phyloP scores from a whole-genome alignment of 2,113 vertebrate species.

The Oenanthe melanoleuca region DNA sequence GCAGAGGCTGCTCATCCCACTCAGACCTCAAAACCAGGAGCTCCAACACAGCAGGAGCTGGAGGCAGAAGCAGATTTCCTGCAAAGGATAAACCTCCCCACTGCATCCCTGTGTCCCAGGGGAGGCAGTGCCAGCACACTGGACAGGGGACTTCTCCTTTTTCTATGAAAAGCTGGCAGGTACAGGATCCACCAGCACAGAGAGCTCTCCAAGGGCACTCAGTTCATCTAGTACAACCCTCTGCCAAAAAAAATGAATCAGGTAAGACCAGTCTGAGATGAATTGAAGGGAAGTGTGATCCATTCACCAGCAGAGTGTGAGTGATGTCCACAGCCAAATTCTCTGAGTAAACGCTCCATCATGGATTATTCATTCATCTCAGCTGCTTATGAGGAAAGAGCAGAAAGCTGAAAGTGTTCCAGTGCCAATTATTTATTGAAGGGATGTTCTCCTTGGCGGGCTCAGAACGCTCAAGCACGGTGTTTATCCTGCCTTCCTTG shows the following conservation, averaged over 20 bases:
- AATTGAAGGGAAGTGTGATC: not conserved
- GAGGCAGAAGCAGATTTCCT: not conserved
- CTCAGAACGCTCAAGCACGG: not conserved
- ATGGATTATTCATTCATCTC: constrained; percentile 34
- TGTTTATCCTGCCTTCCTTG: not conserved
- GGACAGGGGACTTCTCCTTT: not conserved
- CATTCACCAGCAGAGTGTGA: not conserved
- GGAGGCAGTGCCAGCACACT: not conserved
- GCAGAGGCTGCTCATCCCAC: not conserved
- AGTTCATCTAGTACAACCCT: not conserved
- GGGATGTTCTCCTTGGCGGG: not conserved
- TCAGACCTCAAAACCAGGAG: not conserved
- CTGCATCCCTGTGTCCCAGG: not conserved
- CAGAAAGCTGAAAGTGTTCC: not conserved
- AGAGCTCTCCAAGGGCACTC: not conserved
- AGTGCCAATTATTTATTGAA: constrained; percentile 27
- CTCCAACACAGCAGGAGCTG: not conserved
- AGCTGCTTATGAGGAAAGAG: not conserved
- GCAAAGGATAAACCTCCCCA: not conserved
- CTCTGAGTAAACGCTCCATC: constrained; percentile 20
- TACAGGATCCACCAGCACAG: accelerated
- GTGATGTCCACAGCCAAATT: not conserved
- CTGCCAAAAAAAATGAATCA: not conserved
- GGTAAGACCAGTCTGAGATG: not conserved
- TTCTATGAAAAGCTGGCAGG: not conserved